These are phyloP conservation scores for Sorex maritimensis DNA, from an alignment of 2,797 vertebrate species.

Conservation along the genomic window DNA sequence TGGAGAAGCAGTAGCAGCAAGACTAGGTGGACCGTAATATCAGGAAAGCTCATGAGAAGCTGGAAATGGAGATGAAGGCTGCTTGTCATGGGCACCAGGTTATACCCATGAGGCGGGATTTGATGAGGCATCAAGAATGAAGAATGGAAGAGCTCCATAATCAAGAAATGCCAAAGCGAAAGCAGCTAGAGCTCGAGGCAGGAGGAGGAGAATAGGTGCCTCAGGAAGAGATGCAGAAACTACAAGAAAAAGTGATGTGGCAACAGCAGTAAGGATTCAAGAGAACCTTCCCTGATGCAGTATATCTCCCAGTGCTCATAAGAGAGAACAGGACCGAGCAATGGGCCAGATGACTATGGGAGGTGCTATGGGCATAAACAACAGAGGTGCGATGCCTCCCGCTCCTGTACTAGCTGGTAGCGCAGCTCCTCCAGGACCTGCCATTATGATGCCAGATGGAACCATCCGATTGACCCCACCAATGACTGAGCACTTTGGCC, in stretches of 20 bases:
- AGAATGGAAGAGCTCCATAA: constrained; percentile 98
- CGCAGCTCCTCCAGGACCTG: constrained; percentile 91
- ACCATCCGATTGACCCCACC: constrained; percentile 92
- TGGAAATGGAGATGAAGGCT: constrained; percentile 97
- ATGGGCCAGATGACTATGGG: constrained; percentile 96
- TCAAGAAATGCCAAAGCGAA: constrained; percentile 98
- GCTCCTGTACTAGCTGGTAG: constrained; percentile 91
- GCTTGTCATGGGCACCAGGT: constrained; percentile 98
- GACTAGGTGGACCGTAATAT: constrained; percentile 99
- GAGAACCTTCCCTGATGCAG: constrained; percentile 93
- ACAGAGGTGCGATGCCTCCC: constrained; percentile 93
- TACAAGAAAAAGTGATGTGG: constrained; percentile 97
- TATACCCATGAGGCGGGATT: constrained; percentile 99
- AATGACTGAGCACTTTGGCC: constrained; percentile 91
- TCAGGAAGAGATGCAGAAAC: constrained; percentile 96
- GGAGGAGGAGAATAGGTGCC: constrained; percentile 94
- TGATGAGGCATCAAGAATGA: constrained; percentile 96
- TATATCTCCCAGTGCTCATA: constrained; percentile 80
- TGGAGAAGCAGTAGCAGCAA: constrained; percentile 99
- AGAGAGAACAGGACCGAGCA: constrained; percentile 96
- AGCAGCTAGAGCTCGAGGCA: constrained; percentile 98
- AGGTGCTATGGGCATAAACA: constrained; percentile 96
- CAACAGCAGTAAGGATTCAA: constrained; percentile 96
- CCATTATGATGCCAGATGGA: constrained; percentile 93
- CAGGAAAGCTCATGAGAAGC: constrained; percentile 98